Evolutionary conservation across 1,140 invertebrate genomes (phyloP).

Genomic region (Pseudomyrmex dendroicus): DNA sequence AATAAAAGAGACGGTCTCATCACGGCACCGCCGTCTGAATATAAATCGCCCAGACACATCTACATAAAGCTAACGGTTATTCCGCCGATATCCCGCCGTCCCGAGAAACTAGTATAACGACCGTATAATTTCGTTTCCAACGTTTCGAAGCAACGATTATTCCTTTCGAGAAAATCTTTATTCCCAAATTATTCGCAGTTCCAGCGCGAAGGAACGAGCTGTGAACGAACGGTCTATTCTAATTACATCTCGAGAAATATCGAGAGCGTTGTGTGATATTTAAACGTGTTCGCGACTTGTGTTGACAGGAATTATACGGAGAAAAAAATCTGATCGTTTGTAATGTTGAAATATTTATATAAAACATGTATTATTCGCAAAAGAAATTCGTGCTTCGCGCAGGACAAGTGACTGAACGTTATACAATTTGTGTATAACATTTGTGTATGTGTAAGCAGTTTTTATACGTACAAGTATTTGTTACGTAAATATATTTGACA

Average conservation of each 20-base stretch:
- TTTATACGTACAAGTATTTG: no score
- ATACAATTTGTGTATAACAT: no score
- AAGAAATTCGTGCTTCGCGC: no score
- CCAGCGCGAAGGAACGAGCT: not conserved
- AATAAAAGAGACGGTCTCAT: slow-evolving; percentile 62
- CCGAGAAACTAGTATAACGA: slow-evolving; percentile 12
- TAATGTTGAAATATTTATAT: no score
- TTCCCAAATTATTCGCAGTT: slow-evolving; percentile 31
- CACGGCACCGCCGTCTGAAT: slow-evolving; percentile 54
- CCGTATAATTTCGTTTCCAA: slow-evolving; percentile 56
- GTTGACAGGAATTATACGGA: no score
- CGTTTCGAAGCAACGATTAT: slow-evolving; percentile 52
- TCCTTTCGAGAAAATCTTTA: slow-evolving; percentile 11
- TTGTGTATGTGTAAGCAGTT: no score
- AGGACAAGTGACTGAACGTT: no score
- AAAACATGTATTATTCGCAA: no score
- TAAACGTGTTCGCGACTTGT: not conserved
- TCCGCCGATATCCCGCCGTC: slow-evolving; percentile 39
- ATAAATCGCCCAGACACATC: slow-evolving; percentile 57
- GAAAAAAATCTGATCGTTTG: no score
- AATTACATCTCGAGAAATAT: not conserved
- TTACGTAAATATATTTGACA: no score
- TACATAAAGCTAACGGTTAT: slow-evolving; percentile 60
- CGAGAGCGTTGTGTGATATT: not conserved
- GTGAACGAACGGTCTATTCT: not conserved